Evolutionary conservation across 2,113 vertebrate genomes (phyloP).

Genomic region (Pterocles burchelli): DNA sequence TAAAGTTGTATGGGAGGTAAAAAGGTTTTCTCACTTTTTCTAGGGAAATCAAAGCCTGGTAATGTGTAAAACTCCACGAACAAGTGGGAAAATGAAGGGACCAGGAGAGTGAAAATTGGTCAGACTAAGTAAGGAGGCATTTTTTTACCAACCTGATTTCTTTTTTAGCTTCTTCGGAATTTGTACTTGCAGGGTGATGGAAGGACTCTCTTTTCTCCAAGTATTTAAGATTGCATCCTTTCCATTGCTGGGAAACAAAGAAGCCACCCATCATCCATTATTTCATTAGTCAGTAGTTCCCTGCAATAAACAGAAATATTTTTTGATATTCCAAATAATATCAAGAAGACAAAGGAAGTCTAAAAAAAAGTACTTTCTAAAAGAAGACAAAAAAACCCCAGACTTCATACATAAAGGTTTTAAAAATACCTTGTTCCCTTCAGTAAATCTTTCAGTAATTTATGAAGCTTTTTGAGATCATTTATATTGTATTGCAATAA

Average conservation of each 20-base stretch:
- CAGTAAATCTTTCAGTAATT: slow-evolving; percentile 27
- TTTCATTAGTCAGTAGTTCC: background rate
- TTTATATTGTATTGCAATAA: slow-evolving; percentile 30
- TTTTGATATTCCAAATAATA: background rate
- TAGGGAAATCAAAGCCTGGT: background rate
- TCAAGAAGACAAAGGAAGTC: background rate
- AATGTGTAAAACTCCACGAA: background rate
- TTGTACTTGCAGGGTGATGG: background rate
- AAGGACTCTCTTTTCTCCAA: background rate
- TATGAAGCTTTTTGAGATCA: slow-evolving; percentile 24
- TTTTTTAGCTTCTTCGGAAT: background rate
- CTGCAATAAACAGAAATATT: background rate
- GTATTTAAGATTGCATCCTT: background rate
- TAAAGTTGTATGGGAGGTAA: background rate
- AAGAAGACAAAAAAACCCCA: slow-evolving; percentile 9
- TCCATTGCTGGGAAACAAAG: background rate
- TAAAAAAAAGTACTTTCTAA: background rate
- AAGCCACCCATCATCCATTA: background rate
- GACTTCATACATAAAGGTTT: background rate
- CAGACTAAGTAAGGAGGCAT: background rate
- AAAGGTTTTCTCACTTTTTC: background rate
- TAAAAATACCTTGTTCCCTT: slow-evolving; percentile 33
- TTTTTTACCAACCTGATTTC: background rate
- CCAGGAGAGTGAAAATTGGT: background rate
- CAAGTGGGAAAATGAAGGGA: background rate